Evolutionary conservation across 2,797 vertebrate species (phyloP).

Genomic region (Carduelis carduelis): DNA sequence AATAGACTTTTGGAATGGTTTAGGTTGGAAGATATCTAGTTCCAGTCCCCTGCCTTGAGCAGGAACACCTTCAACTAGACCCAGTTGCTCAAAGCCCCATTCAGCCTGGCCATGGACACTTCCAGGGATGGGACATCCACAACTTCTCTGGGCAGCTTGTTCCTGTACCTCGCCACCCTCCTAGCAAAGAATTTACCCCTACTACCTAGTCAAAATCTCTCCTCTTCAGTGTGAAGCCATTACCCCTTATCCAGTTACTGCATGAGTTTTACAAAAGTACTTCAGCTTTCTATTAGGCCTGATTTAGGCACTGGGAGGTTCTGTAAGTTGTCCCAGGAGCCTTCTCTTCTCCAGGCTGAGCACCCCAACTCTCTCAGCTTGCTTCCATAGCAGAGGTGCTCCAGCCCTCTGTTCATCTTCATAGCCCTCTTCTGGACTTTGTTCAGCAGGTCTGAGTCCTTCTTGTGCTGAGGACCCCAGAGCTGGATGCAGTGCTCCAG

Average conservation of each 20-base stretch:
- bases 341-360: neutral
- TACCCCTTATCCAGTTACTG: neutral
- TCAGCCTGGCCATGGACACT: neutral
- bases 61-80: neutral
- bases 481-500: neutral
- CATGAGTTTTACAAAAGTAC: neutral
- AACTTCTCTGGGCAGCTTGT: neutral
- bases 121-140: neutral
- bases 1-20: neutral
- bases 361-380: neutral
- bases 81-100: neutral
- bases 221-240: neutral
- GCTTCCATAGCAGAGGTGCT: neutral
- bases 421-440: neutral
- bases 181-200: neutral
- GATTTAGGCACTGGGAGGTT: neutral
- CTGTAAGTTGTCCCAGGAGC: neutral
- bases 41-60: neutral
- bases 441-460: neutral
- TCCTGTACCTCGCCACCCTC: neutral
- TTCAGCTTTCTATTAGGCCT: neutral
- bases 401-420: neutral
- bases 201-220: neutral
- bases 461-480: neutral
- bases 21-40: neutral